Conservation (phyloP, 2,797 vertebrate species). For the Siniperca undulata region DNA sequence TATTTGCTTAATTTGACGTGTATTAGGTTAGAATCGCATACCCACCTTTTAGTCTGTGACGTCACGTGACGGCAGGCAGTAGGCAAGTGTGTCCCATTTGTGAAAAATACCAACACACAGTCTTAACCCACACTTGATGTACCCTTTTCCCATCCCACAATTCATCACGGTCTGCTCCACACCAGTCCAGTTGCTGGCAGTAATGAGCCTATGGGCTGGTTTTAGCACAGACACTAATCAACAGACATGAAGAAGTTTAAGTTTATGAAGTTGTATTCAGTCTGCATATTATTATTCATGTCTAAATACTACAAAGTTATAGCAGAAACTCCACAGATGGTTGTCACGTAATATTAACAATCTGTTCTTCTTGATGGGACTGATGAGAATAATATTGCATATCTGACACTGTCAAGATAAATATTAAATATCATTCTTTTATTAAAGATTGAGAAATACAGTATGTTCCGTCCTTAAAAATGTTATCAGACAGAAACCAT, state of each 20-base stretch:
- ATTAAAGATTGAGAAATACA: not conserved
- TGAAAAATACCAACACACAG: not conserved
- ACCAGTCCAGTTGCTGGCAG: not conserved
- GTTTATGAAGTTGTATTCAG: not conserved
- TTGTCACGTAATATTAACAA: not conserved
- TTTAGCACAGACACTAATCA: not conserved
- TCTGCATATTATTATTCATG: not conserved
- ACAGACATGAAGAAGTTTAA: not conserved
- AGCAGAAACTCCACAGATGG: not conserved
- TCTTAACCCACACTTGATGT: not conserved
- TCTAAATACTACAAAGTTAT: not conserved
- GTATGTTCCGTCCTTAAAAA: not conserved
- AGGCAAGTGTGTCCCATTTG: too few species aligned
- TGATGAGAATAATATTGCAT: not conserved
- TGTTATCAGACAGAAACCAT: not conserved
- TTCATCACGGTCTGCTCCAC: not conserved
- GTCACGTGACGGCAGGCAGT: not conserved
- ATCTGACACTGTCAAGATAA: not conserved
- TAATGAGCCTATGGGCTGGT: not conserved
- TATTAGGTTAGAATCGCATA: too few species aligned
- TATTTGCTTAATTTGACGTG: too few species aligned
- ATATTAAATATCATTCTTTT: not conserved
- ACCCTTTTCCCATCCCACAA: too few species aligned
- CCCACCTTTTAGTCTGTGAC: too few species aligned
- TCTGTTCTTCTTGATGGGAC: not conserved